Conservation (phyloP, 2,888 invertebrate genomes). For the Gisinianus flammeolus region DNA sequence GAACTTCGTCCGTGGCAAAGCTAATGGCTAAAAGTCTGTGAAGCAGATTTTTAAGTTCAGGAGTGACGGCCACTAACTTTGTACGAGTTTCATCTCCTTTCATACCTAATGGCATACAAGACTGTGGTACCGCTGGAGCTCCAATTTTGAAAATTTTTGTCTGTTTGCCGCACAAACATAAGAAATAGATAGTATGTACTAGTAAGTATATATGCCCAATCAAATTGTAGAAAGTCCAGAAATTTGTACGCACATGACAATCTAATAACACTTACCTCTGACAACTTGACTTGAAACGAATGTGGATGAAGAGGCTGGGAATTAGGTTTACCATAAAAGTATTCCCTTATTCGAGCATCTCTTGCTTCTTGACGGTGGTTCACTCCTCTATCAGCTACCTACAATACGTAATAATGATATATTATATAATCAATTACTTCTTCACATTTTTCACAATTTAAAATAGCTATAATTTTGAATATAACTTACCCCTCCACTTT, state of each 20-base stretch:
- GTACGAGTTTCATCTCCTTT: constrained; percentile 88
- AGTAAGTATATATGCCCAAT: too few relatives aligned
- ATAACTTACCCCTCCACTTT: constrained; percentile 97
- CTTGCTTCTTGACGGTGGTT: constrained; percentile 74
- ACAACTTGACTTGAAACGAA: constrained; percentile 90
- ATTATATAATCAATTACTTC: too few relatives aligned
- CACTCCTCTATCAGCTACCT: constrained; percentile 86
- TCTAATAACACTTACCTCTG: constrained; percentile 68
- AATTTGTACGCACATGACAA: too few relatives aligned
- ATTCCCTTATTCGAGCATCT: constrained; percentile 84
- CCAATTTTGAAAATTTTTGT: constrained; percentile 90
- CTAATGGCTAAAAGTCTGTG: constrained; percentile 90
- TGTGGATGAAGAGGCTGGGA: constrained; percentile 85
- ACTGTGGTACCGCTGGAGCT: constrained; percentile 89
- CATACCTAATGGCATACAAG: constrained; percentile 97
- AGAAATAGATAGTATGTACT: neutral
- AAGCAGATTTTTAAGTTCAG: constrained; percentile 71
- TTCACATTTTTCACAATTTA: too few relatives aligned
- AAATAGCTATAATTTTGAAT: too few relatives aligned
- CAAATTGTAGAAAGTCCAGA: too few relatives aligned
- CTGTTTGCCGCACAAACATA: constrained; percentile 61
- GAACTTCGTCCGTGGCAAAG: constrained; percentile 75
- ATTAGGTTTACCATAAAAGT: constrained; percentile 81
- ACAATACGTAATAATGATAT: constrained; percentile 45
- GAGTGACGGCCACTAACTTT: constrained; percentile 81